phyloP scores from a whole-genome alignment of 2,113 vertebrate species.

The Parotia lawesii region DNA sequence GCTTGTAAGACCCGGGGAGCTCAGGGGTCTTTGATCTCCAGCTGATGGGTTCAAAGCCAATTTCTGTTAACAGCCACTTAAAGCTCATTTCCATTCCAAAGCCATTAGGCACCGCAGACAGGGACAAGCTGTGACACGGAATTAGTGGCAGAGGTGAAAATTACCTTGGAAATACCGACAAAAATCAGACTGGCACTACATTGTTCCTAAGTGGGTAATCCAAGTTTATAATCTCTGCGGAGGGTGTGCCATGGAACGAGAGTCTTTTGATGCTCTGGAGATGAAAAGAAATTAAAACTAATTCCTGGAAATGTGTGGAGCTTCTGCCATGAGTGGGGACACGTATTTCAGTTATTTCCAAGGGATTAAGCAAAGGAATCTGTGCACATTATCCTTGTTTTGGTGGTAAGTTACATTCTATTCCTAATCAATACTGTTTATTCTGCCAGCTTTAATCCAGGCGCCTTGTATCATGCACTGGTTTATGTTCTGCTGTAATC shows the following conservation, averaged over 20 bases:
- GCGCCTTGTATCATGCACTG: neutral
- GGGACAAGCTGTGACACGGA: neutral
- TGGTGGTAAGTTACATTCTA: neutral
- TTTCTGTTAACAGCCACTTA: slow-evolving; percentile 22
- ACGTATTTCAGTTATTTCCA: neutral
- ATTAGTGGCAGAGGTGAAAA: slow-evolving; percentile 33
- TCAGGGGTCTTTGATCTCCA: neutral
- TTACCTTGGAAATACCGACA: neutral
- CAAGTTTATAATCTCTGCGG: neutral
- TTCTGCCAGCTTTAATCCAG: neutral
- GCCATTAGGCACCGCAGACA: neutral
- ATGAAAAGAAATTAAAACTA: neutral
- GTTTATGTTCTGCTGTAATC: neutral
- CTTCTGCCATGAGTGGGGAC: neutral
- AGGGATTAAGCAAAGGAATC: neutral
- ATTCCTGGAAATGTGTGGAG: neutral
- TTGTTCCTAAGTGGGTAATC: neutral
- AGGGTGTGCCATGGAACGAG: neutral
- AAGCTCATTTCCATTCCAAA: slow-evolving; percentile 26
- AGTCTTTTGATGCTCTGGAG: neutral
- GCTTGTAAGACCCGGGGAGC: neutral
- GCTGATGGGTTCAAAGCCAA: slow-evolving; percentile 12
- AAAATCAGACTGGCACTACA: neutral
- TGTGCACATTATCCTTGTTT: neutral
- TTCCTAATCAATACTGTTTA: neutral